These are phyloP conservation scores for Acanthopleura granulata DNA, from an alignment of 2,888 invertebrate genomes.

Conservation along the genomic window DNA sequence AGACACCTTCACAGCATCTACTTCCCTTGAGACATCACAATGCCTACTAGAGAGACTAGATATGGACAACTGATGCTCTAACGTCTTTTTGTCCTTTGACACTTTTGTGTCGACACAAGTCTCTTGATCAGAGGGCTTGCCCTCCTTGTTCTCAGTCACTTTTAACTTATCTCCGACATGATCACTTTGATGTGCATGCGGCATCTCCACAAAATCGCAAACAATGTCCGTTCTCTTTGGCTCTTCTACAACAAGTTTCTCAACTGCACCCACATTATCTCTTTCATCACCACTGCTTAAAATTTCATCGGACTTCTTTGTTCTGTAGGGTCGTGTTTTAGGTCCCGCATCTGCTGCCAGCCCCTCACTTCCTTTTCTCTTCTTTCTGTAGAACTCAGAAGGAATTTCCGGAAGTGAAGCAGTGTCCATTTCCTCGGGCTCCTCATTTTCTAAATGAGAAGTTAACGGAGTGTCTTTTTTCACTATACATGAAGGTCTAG, in stretches of 20 bases:
- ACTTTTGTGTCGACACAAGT: not conserved
- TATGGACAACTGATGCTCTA: constrained; percentile 12
- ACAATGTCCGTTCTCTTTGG: not conserved
- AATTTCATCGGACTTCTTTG: constrained; percentile 38
- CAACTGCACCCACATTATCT: constrained; percentile 7
- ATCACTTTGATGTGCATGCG: constrained; percentile 1
- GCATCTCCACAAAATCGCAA: constrained; percentile 9
- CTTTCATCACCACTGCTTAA: constrained; percentile 55
- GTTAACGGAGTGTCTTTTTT: constrained; percentile 4
- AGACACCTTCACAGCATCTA: not conserved
- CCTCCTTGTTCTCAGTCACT: not conserved
- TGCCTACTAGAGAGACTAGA: constrained; percentile 14
- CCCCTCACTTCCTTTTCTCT: constrained; percentile 47
- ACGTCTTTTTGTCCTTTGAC: constrained; percentile 15
- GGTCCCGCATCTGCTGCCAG: constrained; percentile 33
- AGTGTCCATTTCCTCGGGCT: constrained; percentile 38
- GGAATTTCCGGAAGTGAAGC: constrained; percentile 54
- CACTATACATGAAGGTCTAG: constrained; percentile 9
- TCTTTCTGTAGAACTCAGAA: constrained; percentile 49
- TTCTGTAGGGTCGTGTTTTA: constrained; percentile 44
- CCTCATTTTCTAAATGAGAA: not conserved
- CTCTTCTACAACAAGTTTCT: not conserved
- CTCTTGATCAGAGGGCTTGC: not conserved
- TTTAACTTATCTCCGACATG: not conserved
- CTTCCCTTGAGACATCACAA: constrained; percentile 12